Evolutionary conservation across 2,797 vertebrate genomes (phyloP).

Genomic region (Pangasius macronema): DNA sequence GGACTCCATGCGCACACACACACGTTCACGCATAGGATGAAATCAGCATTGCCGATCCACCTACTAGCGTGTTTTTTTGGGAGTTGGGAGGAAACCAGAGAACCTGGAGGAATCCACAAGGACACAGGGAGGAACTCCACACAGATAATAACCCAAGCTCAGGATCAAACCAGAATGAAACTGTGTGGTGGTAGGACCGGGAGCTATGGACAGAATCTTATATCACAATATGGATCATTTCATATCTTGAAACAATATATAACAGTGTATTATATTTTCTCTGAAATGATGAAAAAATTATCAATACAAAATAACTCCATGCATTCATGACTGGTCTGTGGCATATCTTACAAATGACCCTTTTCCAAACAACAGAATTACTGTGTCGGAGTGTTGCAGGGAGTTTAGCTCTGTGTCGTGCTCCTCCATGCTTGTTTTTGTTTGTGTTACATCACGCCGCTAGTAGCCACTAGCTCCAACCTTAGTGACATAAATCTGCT

Average conservation of each 20-base stretch:
- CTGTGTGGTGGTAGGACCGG: neutral
- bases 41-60: neutral
- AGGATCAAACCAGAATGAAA: neutral
- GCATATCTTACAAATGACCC: no score
- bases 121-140: neutral
- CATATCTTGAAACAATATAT: no score
- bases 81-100: neutral
- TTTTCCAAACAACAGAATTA: no score
- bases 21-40: neutral
- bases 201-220: neutral
- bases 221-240: neutral
- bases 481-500: neutral
- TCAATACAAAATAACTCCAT: neutral
- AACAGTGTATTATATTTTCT: neutral
- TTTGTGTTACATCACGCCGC: neutral
- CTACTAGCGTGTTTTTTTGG: neutral
- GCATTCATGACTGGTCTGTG: neutral
- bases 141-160: neutral
- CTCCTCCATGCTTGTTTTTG: neutral
- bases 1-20: neutral
- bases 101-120: neutral
- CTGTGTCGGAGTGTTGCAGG: neutral
- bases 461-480: neutral
- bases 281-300: neutral
- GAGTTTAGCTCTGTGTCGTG: neutral